Conservation (phyloP, 1,140 invertebrate species). For the Papilio polyxenes region DNA sequence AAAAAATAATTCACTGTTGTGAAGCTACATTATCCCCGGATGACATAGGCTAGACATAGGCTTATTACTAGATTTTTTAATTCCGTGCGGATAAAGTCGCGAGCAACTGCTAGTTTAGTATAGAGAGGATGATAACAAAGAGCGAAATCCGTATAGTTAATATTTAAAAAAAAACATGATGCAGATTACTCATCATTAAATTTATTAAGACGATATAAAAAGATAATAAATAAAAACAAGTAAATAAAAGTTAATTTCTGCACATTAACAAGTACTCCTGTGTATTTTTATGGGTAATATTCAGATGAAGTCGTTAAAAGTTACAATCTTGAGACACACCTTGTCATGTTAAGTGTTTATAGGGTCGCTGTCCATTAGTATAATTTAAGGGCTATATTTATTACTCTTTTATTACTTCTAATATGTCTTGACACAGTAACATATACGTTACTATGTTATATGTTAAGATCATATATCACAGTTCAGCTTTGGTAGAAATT, state of each 20-base stretch:
- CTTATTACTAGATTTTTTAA: too few species aligned
- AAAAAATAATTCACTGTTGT: too few species aligned
- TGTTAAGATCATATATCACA: too few species aligned
- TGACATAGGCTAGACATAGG: too few species aligned
- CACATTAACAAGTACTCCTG: neutral
- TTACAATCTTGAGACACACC: conserved; percentile 14
- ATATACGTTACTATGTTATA: neutral
- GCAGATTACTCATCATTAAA: too few species aligned
- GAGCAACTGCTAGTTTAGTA: too few species aligned
- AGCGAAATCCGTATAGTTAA: too few species aligned
- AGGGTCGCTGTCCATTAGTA: conserved; percentile 1
- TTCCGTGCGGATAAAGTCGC: too few species aligned
- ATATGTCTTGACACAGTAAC: neutral
- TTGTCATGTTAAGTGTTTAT: conserved; percentile 8
- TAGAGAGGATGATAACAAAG: too few species aligned
- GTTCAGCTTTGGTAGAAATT: neutral
- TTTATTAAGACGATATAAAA: neutral
- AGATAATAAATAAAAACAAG: neutral
- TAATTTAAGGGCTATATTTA: neutral
- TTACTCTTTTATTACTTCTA: conserved; percentile 5
- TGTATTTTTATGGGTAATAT: neutral
- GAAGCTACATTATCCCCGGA: too few species aligned
- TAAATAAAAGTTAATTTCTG: neutral
- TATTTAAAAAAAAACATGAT: too few species aligned
- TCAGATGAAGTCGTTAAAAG: conserved; percentile 18